Evolutionary conservation across 2,888 invertebrate genomes (phyloP).

Genomic region (Odontocerum albicorne): DNA sequence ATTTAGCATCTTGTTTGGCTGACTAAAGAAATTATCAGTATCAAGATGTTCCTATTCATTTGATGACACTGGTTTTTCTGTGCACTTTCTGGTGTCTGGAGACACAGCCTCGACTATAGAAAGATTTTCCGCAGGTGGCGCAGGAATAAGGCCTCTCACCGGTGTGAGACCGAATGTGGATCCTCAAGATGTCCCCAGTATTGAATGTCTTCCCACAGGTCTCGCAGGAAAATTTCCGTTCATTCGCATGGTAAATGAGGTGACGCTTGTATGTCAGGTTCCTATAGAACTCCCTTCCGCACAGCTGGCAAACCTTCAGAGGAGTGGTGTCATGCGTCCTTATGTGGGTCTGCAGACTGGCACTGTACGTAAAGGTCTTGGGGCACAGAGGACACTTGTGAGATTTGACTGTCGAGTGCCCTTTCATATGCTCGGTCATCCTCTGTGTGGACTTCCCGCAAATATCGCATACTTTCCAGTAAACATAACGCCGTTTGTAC

Average conservation of each 20-base stretch:
- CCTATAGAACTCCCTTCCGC: slow-evolving; percentile 57
- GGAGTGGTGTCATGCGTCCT: slow-evolving; percentile 53
- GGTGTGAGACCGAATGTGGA: slow-evolving; percentile 55
- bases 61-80: slow-evolving; percentile 12
- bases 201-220: slow-evolving; percentile 59
- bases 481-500: slow-evolving; percentile 43
- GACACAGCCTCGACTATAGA: slow-evolving; percentile 55
- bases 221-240: slow-evolving; percentile 54
- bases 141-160: slow-evolving; percentile 54
- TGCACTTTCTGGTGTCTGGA: slow-evolving; percentile 44
- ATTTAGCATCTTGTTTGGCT: too few species aligned
- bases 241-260: slow-evolving; percentile 56
- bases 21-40: too few species aligned
- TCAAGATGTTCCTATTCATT: not conserved
- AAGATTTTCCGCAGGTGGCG: slow-evolving; percentile 53
- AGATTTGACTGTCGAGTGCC: slow-evolving; percentile 47
- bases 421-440: slow-evolving; percentile 50
- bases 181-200: slow-evolving; percentile 54
- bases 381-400: slow-evolving; percentile 54
- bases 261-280: slow-evolving; percentile 55
- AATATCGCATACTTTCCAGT: slow-evolving; percentile 54
- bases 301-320: slow-evolving; percentile 53
- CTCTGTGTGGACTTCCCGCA: slow-evolving; percentile 54
- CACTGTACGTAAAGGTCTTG: slow-evolving; percentile 55
- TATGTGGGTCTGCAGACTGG: slow-evolving; percentile 52